Evolutionary conservation across 92 coral and sea anemone genomes (phyloP).

Genomic region (Isaurus tuberculatus): DNA sequence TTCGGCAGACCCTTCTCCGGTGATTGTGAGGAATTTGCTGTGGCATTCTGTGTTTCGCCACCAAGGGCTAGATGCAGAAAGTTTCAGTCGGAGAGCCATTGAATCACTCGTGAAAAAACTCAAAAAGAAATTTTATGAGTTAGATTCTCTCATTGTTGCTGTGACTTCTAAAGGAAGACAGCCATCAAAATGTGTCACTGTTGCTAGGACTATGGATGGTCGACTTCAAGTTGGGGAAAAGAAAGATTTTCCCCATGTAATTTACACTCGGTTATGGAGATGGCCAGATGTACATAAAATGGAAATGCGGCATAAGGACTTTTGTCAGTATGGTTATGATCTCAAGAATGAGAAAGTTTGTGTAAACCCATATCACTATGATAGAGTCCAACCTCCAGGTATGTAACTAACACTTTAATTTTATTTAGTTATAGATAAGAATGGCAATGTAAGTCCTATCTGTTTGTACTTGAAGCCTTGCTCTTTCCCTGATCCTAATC

Average conservation of each 20-base stretch:
- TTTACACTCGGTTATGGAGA: slow-evolving; percentile 98
- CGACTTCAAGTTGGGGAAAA: slow-evolving; percentile 98
- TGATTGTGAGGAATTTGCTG: slow-evolving; percentile 93
- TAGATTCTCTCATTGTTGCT: slow-evolving; percentile 94
- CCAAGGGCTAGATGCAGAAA: slow-evolving; percentile 93
- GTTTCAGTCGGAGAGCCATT: slow-evolving; percentile 94
- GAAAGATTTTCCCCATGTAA: slow-evolving; percentile 99
- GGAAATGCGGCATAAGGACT: slow-evolving; percentile 98
- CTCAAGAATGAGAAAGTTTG: slow-evolving; percentile 98
- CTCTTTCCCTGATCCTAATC: too few species aligned
- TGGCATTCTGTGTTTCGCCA: slow-evolving; percentile 95
- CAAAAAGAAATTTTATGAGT: slow-evolving; percentile 92
- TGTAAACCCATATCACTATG: slow-evolving; percentile 99
- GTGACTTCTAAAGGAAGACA: slow-evolving; percentile 97
- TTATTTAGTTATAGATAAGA: too few species aligned
- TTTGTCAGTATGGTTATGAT: slow-evolving; percentile 98
- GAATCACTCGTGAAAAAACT: slow-evolving; percentile 96
- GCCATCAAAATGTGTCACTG: slow-evolving; percentile 97
- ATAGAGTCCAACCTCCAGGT: slow-evolving; percentile 99
- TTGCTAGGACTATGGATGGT: slow-evolving; percentile 99
- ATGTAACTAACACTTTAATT: slow-evolving; percentile 6
- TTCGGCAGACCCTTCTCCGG: slow-evolving; percentile 98
- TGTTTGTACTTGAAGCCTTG: too few species aligned
- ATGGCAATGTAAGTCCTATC: too few species aligned
- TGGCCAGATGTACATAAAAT: slow-evolving; percentile 99